Base-by-base conservation (phyloP, 2,113 vertebrate genomes). In the Marmota monax region DNA sequence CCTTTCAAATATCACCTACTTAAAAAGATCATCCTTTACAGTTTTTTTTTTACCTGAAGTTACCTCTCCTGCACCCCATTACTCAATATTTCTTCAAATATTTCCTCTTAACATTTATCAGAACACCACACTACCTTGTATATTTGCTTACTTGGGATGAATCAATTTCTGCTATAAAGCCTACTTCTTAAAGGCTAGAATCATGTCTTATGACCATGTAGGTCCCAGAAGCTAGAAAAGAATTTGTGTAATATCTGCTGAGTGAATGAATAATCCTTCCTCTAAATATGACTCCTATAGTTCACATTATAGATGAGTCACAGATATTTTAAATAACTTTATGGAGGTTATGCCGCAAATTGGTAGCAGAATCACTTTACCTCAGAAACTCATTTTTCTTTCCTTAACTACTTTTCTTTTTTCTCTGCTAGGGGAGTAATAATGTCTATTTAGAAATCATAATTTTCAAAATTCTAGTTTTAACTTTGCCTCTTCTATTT, bases 401-500 rank as follows among this genome's bases (percentile, higher is more conserved):
- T 87, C 92, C 16, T 84, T 29, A 61, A 67, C 29, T 80, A 78
- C 29, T 13, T 7, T 8, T 45, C 53, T 61, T 17, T 53, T 10
- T 25, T 14, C 5, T 13, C 48, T 2, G 0, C 2, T 4, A 0
- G 4, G 4, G 1, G 3, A 5, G 1, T 7, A 77, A 4, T 39
- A 61, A 92, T 84, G 22, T 92, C 12, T 90, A n/a, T 42, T 51
- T 79, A 84, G 27, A 92, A 77, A 84, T 72, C 3, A 56, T 45
- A 29, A 80, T 67, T 84, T 94, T 92, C 12, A 92, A 89, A 92
- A 80, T 48, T 95, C 48, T 67, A 63, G 18, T 42, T 76, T 94
- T 39, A 79, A 78, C n/a, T 86, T 63, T 90, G 20, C n/a, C 13
- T 87, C 74, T 45, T 89, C 14, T 85, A 4, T 69, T 42, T 22